Base-by-base conservation (phyloP, 2,797 vertebrate species). In the Myioborus melanocephalus region DNA sequence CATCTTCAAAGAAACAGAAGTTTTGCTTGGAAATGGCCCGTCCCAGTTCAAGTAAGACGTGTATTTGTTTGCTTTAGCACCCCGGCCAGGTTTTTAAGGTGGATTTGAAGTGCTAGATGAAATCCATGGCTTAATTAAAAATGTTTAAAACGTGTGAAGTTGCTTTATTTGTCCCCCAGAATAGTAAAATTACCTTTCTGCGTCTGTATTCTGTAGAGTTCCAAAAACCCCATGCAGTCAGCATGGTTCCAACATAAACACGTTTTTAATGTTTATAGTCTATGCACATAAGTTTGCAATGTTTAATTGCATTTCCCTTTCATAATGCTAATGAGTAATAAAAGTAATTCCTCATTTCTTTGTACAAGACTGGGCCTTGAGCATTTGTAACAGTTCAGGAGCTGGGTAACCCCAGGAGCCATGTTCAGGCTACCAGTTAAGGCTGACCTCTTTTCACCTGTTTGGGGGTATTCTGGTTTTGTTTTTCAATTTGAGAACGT, bases 21-120 rank as follows among this genome's bases (percentile, higher is more conserved):
- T 57, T 96, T 55, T 72, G 93, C 80, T 72, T 94, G 69, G 97
- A 98, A 34, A 97, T 98, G 97, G 83, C 97, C 52, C 98, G 98
- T 75, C 98, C 98, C 26, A 99, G 93, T 90, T 99, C 99, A 93
- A 98, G 99, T 99, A 97, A 97, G 98, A 83, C 28, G 4, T n/a
- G 4, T 14, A 1, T 60, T 46, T 37, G 4, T 88, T 82, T 46
- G 6, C 43, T 30, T 72, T 23, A 21, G 27, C 14, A 22, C 34
- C 22, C 44, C 8, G 14, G 22, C 3, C 59, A 22, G 80, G 60
- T 87, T 72, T 47, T 59, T 66, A 47, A 72, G 69, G 37, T n/a
- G n/a, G 34, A 10, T 50, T 68, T 27, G 27, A 71, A 30, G 41
- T 56, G 59, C 28, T 17, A 32, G 11, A 1, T 2, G 3, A 50